A percentile compares a stretch with the other conserved stretches of the same genome.
Conservation (phyloP, 2,113 vertebrate genomes). For the Phaethornis superciliosus region DNA sequence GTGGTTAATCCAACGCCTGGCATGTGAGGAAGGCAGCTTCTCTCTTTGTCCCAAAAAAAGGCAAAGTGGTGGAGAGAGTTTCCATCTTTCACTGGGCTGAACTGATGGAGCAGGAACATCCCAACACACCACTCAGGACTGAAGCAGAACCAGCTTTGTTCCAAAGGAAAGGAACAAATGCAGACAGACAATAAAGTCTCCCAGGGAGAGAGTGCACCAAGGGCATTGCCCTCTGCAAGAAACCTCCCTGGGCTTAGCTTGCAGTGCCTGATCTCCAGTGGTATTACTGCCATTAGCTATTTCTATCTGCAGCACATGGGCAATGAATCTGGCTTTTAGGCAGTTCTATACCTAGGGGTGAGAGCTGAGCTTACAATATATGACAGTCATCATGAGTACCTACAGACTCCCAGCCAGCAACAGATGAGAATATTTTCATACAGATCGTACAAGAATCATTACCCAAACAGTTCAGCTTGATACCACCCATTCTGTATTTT, state of each 20-base stretch:
- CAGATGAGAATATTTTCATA: not conserved
- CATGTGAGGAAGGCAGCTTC: not conserved
- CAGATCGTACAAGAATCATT: not conserved
- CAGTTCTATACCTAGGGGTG: not conserved
- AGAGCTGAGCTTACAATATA: not conserved
- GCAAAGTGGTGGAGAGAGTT: not conserved
- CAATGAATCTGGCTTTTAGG: not conserved
- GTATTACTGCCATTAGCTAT: not conserved
- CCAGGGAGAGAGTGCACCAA: not conserved
- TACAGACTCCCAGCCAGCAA: not conserved
- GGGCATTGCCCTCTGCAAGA: not conserved
- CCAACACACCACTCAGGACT: not conserved
- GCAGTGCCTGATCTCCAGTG: not conserved
- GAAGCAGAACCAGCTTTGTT: not conserved
- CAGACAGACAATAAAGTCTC: not conserved
- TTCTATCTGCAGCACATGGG: not conserved
- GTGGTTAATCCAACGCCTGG: not conserved
- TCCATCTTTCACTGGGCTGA: fast-evolving
- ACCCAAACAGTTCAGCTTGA: not conserved
- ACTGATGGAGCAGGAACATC: not conserved
- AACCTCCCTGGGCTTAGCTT: not conserved
- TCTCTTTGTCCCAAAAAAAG: not conserved
- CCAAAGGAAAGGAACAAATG: constrained; percentile 36
- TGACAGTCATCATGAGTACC: not conserved
- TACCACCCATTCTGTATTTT: not conserved